Percentiles rank a stretch among this genome's conserved stretches.
Conservation (phyloP, 1,140 invertebrate genomes). For the Calliopsis andreniformis region DNA sequence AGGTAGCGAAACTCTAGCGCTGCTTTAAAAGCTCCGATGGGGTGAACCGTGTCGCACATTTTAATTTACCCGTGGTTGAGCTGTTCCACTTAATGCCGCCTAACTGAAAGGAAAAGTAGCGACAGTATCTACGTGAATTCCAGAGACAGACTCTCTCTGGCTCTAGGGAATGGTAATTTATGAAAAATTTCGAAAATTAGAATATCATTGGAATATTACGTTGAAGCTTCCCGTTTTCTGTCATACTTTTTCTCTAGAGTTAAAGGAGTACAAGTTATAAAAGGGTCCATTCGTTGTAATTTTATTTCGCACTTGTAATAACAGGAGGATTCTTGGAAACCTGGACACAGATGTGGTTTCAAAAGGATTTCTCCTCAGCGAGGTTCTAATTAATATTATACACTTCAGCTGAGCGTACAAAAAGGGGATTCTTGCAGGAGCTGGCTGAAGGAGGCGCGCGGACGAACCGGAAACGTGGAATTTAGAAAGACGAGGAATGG, state of each 20-base stretch:
- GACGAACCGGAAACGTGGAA: slow-evolving; percentile 53
- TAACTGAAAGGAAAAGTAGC: slow-evolving; percentile 8
- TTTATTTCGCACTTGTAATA: not conserved
- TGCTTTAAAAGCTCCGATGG: not conserved
- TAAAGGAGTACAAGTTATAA: not conserved
- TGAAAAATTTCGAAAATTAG: no score
- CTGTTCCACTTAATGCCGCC: not conserved
- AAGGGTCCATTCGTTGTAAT: not conserved
- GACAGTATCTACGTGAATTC: not conserved
- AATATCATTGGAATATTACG: no score
- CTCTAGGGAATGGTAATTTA: no score
- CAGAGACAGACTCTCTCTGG: not conserved
- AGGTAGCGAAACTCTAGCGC: not conserved
- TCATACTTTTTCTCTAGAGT: not conserved
- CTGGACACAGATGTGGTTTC: slow-evolving; percentile 3
- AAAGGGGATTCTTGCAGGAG: not conserved
- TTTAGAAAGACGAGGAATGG: slow-evolving; percentile 45
- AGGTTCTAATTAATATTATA: slow-evolving; percentile 43
- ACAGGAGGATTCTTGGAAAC: not conserved
- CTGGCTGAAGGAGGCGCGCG: slow-evolving; percentile 31
- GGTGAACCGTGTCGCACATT: slow-evolving; percentile 3
- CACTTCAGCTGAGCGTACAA: slow-evolving; percentile 7
- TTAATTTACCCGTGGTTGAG: slow-evolving; percentile 3
- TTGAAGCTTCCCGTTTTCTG: no score
- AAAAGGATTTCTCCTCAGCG: not conserved